Evolutionary conservation across 2,113 vertebrate species (phyloP), one percentile per base, ranked within the genome.

Genomic region (Aythya baeri): DNA sequence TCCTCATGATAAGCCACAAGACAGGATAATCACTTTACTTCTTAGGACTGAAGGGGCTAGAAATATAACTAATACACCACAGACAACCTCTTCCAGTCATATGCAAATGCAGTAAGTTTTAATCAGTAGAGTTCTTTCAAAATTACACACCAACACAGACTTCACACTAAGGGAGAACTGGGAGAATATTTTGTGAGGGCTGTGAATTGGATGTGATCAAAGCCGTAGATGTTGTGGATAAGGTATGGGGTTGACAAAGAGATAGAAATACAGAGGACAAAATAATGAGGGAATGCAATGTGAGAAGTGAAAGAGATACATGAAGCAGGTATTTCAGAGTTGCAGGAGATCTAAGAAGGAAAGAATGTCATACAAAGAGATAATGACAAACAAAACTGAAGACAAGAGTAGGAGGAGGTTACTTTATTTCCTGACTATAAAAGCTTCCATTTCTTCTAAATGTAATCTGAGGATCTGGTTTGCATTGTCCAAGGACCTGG

Each of bases 221-320:
- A 91, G 12, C 20, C 31, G 10, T 65, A 57, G 38, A 32, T 31
- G 17, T n/a, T 76, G 9, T 88, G 27, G 58, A 80, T 83, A 65
- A 83, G 29, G 44, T 36, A 65, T 8, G 17, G 25, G 20, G 3
- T 57, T 2, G 0, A 50, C 23, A 68, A 76, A 77, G 36, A 58
- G 3, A 9, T 15, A 59, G 22, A 90, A 92, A 83, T 52, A 52
- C 3, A 72, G 27, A 88, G 44, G 16, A 46, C 29, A 65, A n/a
- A 34, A 61, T 12, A 26, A 50, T 46, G 32, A 79, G 17, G 50
- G 15, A 43, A 5, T 2, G 2, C 0, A 1, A 6, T 32, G 3
- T 85, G 31, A 72, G 25, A 87, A 9, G 4, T 58, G 22, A 58
- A 88, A 66, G 6, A 7, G 13, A 13, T 63, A 50, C 22, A 86